A percentile compares a stretch with the other conserved stretches of the same genome.
These are phyloP conservation scores for Metopia argyrocephala DNA, from an alignment of 2,888 invertebrate genomes.

Conservation along the genomic window DNA sequence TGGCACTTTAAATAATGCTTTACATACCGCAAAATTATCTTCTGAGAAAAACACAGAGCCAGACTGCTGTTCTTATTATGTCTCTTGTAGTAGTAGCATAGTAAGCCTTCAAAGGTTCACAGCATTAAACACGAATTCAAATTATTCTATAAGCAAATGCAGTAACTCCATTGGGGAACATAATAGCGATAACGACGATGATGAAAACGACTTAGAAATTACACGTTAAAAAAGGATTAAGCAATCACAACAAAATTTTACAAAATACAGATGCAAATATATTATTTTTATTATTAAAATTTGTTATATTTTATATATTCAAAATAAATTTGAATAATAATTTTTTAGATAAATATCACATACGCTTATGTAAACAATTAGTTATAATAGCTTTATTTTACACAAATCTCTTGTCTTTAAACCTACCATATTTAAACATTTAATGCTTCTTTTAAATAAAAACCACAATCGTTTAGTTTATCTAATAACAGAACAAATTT, in stretches of 20 bases:
- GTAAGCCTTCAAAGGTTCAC: slow-evolving; percentile 55
- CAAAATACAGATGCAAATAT: too few relatives aligned
- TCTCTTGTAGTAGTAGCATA: slow-evolving; percentile 67
- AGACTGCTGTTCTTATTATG: slow-evolving; percentile 65
- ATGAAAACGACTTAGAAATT: slow-evolving; percentile 69
- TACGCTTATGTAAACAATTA: not conserved
- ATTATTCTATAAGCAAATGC: slow-evolving; percentile 20
- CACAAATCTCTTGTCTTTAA: not conserved
- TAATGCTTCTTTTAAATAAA: not conserved
- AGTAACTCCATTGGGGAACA: slow-evolving; percentile 67
- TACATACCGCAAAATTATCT: not conserved
- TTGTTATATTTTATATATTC: not conserved
- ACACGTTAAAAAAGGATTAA: not conserved
- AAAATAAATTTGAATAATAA: not conserved
- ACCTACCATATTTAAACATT: not conserved
- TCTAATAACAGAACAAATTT: not conserved
- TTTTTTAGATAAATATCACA: not conserved
- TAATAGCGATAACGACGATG: slow-evolving; percentile 71
- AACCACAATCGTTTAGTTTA: too few relatives aligned
- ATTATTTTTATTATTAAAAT: not conserved
- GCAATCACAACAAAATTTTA: too few relatives aligned
- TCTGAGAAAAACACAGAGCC: slow-evolving; percentile 13
- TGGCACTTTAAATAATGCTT: not conserved
- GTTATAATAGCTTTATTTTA: not conserved
- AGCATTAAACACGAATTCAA: slow-evolving; percentile 37